Conservation (phyloP, 1,140 invertebrate genomes). For the Zaprionus vittiger region DNA sequence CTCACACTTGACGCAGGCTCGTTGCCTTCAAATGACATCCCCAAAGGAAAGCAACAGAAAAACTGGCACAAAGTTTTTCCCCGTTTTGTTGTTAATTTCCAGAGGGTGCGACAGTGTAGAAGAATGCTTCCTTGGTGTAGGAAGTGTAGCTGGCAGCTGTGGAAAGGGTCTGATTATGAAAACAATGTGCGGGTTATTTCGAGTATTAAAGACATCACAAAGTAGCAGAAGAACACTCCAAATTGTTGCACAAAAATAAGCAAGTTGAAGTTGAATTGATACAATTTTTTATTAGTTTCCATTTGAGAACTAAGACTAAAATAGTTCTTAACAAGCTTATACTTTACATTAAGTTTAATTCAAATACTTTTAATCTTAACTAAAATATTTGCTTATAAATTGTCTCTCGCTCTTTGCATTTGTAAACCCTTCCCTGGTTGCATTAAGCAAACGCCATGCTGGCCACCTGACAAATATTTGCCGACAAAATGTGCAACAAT, state of each 20-base stretch:
- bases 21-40: conserved; percentile 70
- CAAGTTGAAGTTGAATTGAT: too few relatives aligned
- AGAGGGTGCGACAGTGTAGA: conserved; percentile 12
- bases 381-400: neutral
- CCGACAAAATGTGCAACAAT: conserved; percentile 27
- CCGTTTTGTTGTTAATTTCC: conserved; percentile 21
- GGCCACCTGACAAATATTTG: conserved; percentile 20
- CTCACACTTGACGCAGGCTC: conserved; percentile 63
- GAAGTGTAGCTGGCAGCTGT: neutral
- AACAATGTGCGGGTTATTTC: neutral
- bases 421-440: neutral
- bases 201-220: neutral
- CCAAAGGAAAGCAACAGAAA: conserved; percentile 46
- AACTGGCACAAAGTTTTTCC: conserved; percentile 65
- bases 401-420: neutral
- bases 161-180: neutral
- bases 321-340: too few relatives aligned
- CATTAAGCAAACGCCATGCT: conserved; percentile 1
- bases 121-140: conserved; percentile 13
- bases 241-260: too few relatives aligned
- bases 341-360: too few relatives aligned
- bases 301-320: too few relatives aligned
- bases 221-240: too few relatives aligned
- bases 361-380: neutral
- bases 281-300: neutral